Evolutionary conservation across 2,888 invertebrate genomes (phyloP), one percentile per base, ranked within the genome.

Genomic region (Drosophila planitibia): DNA sequence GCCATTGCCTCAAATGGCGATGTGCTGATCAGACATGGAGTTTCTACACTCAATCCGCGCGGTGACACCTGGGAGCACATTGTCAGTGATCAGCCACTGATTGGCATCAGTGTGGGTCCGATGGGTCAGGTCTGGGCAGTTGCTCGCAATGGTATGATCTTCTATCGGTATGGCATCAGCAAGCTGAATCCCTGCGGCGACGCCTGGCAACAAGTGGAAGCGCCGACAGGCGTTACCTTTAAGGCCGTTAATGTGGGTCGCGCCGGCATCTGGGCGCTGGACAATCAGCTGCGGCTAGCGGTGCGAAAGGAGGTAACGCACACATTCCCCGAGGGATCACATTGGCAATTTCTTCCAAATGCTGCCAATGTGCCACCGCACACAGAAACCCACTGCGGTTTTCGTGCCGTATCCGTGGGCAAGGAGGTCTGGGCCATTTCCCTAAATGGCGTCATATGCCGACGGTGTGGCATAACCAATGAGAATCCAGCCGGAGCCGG

Each of bases 1-100:
- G 98, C 97, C 0, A 95, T 98, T 32, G 97, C 98, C 51, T 94
- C 96, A 16, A 97, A 96, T 84, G 98, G 98, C 7, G 98, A 98
- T 93, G 97, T 97, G 14, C 95, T 98, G 74, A 96, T 96, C 83
- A 94, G 98, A 61, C 95, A 95, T 72, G 97, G 97, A 44, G 97
- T 98, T 2, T 96, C 96, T 2, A 94, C 94, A 79, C 93, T 95
- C 4, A 96, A 96, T 92, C 97, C 97, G 14, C 94, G 95, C 92
- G 98, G 97, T 93, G 94, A 94, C 89, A 91, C 88, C 64, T 92
- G 93, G 93, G 93, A 93, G 63, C 94, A 94, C 70, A 90, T 94
- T 58, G 79, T 96, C 53, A 96, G 97, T 75, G 97, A 98, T 89
- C 97, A 98, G 92, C 95, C 96, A 3, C 94, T 98, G 74, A 94